phyloP scores from a whole-genome alignment of 2,113 vertebrate species.

The Upupa epops region DNA sequence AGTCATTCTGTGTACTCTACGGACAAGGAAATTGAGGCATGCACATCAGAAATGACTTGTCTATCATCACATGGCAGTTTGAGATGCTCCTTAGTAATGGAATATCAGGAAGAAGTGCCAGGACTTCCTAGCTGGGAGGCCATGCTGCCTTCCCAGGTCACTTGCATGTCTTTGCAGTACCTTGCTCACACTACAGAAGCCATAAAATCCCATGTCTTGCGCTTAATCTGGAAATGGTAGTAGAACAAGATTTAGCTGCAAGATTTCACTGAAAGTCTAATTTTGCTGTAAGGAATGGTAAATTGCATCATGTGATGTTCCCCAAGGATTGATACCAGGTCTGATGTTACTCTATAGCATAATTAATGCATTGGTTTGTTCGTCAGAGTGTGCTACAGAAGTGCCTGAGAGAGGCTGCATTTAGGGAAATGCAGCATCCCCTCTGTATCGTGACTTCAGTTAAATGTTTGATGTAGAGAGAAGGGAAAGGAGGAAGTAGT shows the following conservation, averaged over 20 bases:
- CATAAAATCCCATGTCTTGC: accelerated
- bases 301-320: neutral
- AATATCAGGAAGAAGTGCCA: neutral
- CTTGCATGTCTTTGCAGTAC: neutral
- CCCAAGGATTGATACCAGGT: neutral
- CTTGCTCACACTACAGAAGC: neutral
- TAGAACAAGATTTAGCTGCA: no score
- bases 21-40: neutral
- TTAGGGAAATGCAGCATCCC: neutral
- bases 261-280: accelerated
- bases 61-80: neutral
- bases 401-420: neutral
- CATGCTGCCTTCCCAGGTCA: accelerated
- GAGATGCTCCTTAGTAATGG: neutral
- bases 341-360: neutral
- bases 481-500: neutral
- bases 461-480: neutral
- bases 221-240: accelerated
- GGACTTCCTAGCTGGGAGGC: neutral
- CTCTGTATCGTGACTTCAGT: neutral
- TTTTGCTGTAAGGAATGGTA: neutral
- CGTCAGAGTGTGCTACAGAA: neutral
- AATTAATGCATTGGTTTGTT: neutral
- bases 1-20: neutral
- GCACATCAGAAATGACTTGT: accelerated